Percentiles rank a stretch among this genome's conserved stretches.
Conservation (phyloP, 2,113 vertebrate genomes). For the Forbesichthys papilliferus region DNA sequence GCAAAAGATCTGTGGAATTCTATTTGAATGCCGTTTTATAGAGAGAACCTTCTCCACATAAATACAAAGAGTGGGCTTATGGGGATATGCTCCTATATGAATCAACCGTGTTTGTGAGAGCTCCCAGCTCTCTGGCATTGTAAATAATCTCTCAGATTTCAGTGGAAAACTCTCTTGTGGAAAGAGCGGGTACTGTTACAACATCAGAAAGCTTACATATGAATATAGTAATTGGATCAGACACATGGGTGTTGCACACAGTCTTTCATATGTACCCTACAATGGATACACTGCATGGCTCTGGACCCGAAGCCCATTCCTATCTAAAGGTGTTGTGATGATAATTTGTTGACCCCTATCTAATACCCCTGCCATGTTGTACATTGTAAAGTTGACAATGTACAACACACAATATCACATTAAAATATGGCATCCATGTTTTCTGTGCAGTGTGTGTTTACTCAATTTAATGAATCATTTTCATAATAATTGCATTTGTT, state of each 20-base stretch:
- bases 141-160: conserved; percentile 21
- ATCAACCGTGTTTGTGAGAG: conserved; percentile 8
- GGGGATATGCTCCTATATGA: conserved; percentile 11
- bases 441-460: conserved; percentile 39
- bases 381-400: conserved; percentile 10
- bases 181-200: neutral
- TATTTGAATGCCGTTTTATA: neutral
- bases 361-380: neutral
- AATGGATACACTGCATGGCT: too few species aligned
- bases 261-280: too few species aligned
- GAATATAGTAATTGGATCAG: neutral
- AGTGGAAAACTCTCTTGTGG: neutral
- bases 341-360: neutral
- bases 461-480: conserved; percentile 15
- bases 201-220: neutral
- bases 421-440: conserved; percentile 39
- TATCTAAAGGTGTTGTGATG: neutral
- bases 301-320: too few species aligned
- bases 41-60: conserved; percentile 4
- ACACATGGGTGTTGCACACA: neutral
- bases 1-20: conserved; percentile 5
- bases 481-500: neutral
- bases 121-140: conserved; percentile 10
- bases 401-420: conserved; percentile 11
- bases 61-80: conserved; percentile 7